Percentiles rank a stretch among this genome's conserved stretches.
These are phyloP conservation scores for Campaea margaritaria DNA, from an alignment of 2,888 invertebrate genomes.

Conservation along the genomic window DNA sequence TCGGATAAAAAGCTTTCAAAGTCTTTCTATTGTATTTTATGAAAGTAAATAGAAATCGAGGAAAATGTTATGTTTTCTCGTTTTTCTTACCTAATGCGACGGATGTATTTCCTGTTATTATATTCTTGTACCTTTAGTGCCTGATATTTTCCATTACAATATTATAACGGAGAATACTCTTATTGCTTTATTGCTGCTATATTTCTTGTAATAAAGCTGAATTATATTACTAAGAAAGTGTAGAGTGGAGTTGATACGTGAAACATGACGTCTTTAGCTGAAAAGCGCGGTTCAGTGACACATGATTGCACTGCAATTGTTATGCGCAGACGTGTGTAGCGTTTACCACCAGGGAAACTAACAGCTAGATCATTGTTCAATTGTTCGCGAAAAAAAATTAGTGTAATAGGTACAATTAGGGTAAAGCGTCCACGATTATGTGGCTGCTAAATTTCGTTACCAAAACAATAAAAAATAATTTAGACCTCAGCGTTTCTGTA, in stretches of 20 bases:
- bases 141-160: not conserved
- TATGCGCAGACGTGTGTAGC: not conserved
- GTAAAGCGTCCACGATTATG: not conserved
- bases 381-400: no score
- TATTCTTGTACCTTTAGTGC: constrained; percentile 1
- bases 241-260: no score
- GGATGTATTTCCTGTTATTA: constrained; percentile 5
- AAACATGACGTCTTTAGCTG: no score
- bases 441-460: not conserved
- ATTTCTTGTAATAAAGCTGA: no score
- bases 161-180: not conserved
- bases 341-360: not conserved
- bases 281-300: no score
- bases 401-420: no score
- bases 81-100: constrained; percentile 12
- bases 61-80: constrained; percentile 24
- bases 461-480: not conserved
- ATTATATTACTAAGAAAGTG: no score
- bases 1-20: constrained; percentile 35
- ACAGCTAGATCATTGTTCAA: no score
- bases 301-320: not conserved
- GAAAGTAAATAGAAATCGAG: constrained; percentile 36
- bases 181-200: not conserved
- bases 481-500: constrained; percentile 5
- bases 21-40: constrained; percentile 31